These are phyloP conservation scores for Toxostoma redivivum DNA, from an alignment of 2,113 vertebrate genomes.

Conservation along the genomic window DNA sequence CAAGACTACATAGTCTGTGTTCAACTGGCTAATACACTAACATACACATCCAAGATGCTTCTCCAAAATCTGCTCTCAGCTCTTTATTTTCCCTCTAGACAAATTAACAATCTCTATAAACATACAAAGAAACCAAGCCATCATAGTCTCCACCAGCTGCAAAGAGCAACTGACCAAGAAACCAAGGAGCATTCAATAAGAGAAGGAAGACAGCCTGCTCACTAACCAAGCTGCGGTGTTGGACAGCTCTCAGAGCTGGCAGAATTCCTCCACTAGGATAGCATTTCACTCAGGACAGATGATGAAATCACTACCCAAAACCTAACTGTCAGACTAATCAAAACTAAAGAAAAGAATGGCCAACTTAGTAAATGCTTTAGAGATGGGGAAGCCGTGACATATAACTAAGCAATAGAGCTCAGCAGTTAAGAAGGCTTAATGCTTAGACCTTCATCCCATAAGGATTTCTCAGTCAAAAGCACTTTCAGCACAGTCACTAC, in stretches of 20 bases:
- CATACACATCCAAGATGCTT: background rate
- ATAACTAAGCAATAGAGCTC: background rate
- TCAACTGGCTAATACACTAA: background rate
- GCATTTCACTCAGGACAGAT: background rate
- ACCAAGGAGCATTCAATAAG: background rate
- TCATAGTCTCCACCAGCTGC: background rate
- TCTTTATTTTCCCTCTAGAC: background rate
- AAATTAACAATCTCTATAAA: background rate
- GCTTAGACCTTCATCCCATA: slow-evolving; percentile 3
- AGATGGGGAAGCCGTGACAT: background rate
- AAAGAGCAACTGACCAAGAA: background rate
- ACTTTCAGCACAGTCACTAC: background rate
- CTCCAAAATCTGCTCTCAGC: background rate
- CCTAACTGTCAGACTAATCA: background rate
- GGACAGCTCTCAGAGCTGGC: slow-evolving; percentile 9
- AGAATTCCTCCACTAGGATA: background rate
- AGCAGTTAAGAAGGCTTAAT: slow-evolving; percentile 8
- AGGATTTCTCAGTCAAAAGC: background rate
- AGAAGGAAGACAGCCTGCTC: background rate
- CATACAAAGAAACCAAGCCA: background rate
- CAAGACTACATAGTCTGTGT: background rate
- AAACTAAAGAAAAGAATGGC: background rate
- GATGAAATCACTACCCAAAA: background rate
- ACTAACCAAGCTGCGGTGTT: background rate
- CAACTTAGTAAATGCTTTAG: background rate